Evolutionary conservation across 1,140 invertebrate species (phyloP), one percentile per base, ranked within the genome.

Genomic region (Calephelis virginiensis): DNA sequence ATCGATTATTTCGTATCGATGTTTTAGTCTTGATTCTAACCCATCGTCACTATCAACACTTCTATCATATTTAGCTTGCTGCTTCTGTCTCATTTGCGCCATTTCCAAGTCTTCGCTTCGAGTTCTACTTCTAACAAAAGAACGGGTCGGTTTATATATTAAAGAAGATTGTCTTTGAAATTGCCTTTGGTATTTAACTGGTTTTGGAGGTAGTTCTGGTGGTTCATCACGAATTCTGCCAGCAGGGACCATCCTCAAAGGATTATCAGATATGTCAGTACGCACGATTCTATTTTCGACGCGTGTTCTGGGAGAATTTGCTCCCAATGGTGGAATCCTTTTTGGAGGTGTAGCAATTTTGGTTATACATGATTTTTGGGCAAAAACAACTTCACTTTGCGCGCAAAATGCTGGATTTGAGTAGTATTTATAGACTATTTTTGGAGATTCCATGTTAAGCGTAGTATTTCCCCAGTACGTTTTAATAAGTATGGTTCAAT

Each of bases 371-470:
- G 83, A 72, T 70, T 90, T 90, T 67, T 92, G 85, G 10, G 80
- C 84, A 74, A 91, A 91, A 12, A 91, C 83, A 59, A 93, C 94
- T 77, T 96, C 95, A 76, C 95, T 95, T 85, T 95, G 94, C 12
- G 94, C 93, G 79, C 95, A 95, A 75, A 96, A 96, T 0, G 95
- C 95, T 12, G 95, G 95, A 76, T 96, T 96, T 1, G 94, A 94
- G 77, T 96, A 96, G 73, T 94, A 92, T 76, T 91, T 92, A 77
- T 92, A 92, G 0, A 91, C 84, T 9, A 92, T 92, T 74, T 90
- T 91, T 47, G 91, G 90, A 8, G 91, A 92, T 69, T 92, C 91
- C 91, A 91, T 65, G 80, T 59, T 79, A 77, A 80, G 81, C 76
- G 79, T 81, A 76, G 61, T 67, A 6, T 71, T 83, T 77, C 75